Base-by-base conservation (phyloP, 2,113 vertebrate species). In the Lutjanus erythropterus region DNA sequence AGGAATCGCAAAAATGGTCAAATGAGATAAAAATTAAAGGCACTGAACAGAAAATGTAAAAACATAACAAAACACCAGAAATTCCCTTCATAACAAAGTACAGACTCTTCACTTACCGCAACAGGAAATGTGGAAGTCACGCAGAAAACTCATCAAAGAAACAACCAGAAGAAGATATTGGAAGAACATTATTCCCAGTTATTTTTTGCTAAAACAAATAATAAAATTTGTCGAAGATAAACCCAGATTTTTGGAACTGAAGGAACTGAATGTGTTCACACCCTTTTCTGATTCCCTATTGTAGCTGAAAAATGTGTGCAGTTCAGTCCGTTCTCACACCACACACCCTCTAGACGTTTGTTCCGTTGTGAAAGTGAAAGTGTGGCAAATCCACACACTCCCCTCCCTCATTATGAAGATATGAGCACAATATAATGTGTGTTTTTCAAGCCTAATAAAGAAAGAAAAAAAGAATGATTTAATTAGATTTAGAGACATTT, bases 151-250 rank as follows among this genome's bases (percentile, higher is more conserved):
- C 16, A 71, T 8, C 21, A 60, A 10, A 9, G n/a, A 61, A 50
- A 47, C 12, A 21, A 21, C 9, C 7, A 50, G 4, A 8, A 71
- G n/a, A 19, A 58, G 8, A 0, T 25, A 12, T 58, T 0, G 3
- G 3, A 55, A 29, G n/a, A 69, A 42, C 86, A 87, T 87, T 31
- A n/a, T 80, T n/a, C 31, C 25, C 0, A 11, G 23, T 27, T 39
- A 49, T 27, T n/a, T 29, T 47, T 19, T 52, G 12, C 7, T 5
- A 6, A 6, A 1, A 8, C 0, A 7, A 9, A 12, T 18, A 50
- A 23, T 15, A 37, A 39, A 12, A 78, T 23, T 1, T 11, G 5
- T 33, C 4, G 1, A 64, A 55, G 37, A 18, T 14, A 2, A 37
- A 29, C 25, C 56, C 1, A 58, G 16, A 53, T n/a, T n/a, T n/a